A percentile compares a stretch with the other conserved stretches of the same genome.
These are phyloP conservation scores for Anseranas semipalmata DNA, from an alignment of 2,113 vertebrate genomes.

Conservation along the genomic window DNA sequence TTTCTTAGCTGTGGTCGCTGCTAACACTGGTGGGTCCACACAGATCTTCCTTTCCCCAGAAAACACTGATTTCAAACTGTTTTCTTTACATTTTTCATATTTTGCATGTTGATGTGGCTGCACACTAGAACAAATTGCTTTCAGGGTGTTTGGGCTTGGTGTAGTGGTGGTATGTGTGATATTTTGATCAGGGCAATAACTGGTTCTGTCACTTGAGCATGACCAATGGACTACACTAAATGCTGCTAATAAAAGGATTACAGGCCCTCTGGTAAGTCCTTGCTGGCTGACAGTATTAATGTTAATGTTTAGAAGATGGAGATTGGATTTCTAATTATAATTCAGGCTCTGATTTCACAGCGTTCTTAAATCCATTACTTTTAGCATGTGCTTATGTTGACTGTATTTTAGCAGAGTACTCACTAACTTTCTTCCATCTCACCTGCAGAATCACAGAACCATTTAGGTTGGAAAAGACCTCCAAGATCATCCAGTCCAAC, in stretches of 20 bases:
- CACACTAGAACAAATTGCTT: not conserved
- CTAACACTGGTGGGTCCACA: not conserved
- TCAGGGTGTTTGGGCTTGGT: not conserved
- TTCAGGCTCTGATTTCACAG: slow-evolving; percentile 13
- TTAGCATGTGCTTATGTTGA: not conserved
- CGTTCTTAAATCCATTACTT: slow-evolving; percentile 23
- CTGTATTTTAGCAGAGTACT: not conserved
- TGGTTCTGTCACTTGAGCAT: not conserved
- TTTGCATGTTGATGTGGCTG: not conserved
- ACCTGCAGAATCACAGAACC: too few relatives aligned
- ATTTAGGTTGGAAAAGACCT: too few relatives aligned
- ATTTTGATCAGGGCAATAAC: not conserved
- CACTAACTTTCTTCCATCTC: not conserved
- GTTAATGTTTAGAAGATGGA: not conserved
- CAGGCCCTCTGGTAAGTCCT: not conserved
- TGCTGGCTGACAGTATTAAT: slow-evolving; percentile 19
- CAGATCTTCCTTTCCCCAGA: not conserved
- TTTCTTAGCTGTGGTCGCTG: not conserved
- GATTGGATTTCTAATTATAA: not conserved
- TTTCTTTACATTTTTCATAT: not conserved
- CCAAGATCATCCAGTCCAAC: too few relatives aligned
- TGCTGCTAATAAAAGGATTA: slow-evolving; percentile 18
- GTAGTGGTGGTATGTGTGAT: not conserved
- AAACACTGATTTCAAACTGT: not conserved
- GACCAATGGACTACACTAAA: not conserved